Conservation (phyloP, 1,140 invertebrate genomes). For the Cyrtorhinus lividipennis region DNA sequence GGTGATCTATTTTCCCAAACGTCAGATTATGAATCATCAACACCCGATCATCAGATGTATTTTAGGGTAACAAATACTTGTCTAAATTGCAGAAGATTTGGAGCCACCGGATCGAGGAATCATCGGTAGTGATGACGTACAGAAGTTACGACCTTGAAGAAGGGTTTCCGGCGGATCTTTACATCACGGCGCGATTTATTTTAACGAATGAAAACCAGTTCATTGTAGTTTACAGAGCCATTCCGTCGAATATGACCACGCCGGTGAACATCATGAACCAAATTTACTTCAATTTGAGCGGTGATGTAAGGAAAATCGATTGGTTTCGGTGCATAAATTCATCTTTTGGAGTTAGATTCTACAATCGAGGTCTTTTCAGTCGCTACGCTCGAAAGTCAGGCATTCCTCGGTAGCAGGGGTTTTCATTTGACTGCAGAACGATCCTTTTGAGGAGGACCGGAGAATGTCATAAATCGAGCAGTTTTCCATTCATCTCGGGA, state of each 20-base stretch:
- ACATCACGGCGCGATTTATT: constrained; percentile 50
- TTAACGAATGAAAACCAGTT: constrained; percentile 57
- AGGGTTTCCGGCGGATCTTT: constrained; percentile 66
- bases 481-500: too few species aligned
- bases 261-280: constrained; percentile 87
- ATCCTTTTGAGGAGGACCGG: too few species aligned
- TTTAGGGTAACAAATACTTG: too few species aligned
- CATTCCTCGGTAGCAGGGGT: too few species aligned
- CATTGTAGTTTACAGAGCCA: constrained; percentile 53
- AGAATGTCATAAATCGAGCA: too few species aligned
- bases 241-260: constrained; percentile 52
- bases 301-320: constrained; percentile 40
- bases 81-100: constrained; percentile 28
- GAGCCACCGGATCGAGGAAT: constrained; percentile 35
- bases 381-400: too few species aligned
- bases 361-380: neutral
- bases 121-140: constrained; percentile 47
- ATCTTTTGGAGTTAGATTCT: neutral
- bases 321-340: neutral
- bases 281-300: constrained; percentile 85
- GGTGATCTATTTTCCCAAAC: too few species aligned
- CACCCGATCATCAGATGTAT: too few species aligned
- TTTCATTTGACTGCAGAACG: too few species aligned
- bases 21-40: too few species aligned
- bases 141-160: constrained; percentile 68